These are phyloP conservation scores for Phylloscopus whistleri DNA, from an alignment of 2,113 vertebrate genomes.

Conservation along the genomic window DNA sequence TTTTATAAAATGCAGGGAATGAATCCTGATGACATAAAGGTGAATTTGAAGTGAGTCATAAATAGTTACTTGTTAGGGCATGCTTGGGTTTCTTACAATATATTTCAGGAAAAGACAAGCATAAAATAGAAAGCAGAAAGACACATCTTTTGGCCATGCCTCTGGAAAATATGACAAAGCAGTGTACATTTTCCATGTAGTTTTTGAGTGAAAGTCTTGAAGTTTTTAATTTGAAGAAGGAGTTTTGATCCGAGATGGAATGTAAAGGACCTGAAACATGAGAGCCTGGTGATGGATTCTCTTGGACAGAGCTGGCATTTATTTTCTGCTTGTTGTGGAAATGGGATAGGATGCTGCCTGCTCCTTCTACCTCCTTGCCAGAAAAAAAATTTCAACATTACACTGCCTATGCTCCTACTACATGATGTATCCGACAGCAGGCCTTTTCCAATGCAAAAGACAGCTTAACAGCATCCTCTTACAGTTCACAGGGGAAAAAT, in stretches of 20 bases:
- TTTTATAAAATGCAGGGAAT: background rate
- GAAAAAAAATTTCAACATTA: background rate
- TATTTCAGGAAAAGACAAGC: background rate
- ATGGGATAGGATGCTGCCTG: background rate
- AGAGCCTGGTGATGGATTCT: background rate
- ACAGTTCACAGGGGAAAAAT: background rate
- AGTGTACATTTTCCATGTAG: background rate
- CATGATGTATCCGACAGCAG: rapidly evolving
- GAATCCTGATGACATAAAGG: background rate
- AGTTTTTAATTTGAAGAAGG: background rate
- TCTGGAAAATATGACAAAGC: background rate
- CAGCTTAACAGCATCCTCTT: background rate
- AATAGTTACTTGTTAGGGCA: background rate
- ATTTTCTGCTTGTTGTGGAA: background rate
- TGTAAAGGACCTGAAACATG: background rate
- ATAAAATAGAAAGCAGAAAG: background rate
- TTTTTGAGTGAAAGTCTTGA: background rate
- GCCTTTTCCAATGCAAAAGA: background rate
- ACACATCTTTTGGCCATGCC: background rate
- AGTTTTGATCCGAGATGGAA: background rate
- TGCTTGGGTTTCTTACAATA: background rate
- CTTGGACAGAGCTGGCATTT: background rate
- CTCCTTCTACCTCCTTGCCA: background rate
- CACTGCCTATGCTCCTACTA: background rate
- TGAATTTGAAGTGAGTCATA: background rate